Percentiles rank a stretch among this genome's conserved stretches.
Evolutionary conservation across 2,888 invertebrate species (phyloP).

Genomic region (Molorchus minor): DNA sequence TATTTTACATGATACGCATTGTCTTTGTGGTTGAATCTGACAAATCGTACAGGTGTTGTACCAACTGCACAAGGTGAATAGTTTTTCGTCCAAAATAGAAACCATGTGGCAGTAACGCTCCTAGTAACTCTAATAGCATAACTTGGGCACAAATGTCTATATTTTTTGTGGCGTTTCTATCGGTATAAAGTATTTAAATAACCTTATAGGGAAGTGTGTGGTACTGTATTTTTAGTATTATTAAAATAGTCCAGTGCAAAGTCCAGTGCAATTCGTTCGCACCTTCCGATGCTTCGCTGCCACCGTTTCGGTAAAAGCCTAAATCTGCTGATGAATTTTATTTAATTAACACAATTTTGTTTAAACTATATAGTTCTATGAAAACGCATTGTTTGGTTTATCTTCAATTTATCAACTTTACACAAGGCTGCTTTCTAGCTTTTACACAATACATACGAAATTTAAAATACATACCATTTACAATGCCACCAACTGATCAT

Average conservation of each 20-base stretch:
- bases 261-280: too few species aligned
- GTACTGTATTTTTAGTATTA: too few species aligned
- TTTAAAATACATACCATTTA: too few species aligned
- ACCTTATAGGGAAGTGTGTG: too few species aligned
- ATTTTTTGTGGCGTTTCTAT: too few species aligned
- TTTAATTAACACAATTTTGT: slow-evolving; percentile 23
- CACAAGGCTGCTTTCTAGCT: slow-evolving; percentile 4
- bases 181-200: too few species aligned
- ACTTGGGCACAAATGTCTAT: too few species aligned
- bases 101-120: too few species aligned
- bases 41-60: not conserved
- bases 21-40: slow-evolving; percentile 16
- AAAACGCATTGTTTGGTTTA: slow-evolving; percentile 13
- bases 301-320: not conserved
- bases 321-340: slow-evolving; percentile 12
- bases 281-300: too few species aligned
- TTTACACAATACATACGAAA: not conserved
- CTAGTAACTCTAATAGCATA: too few species aligned
- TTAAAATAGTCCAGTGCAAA: too few species aligned
- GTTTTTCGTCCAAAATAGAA: not conserved
- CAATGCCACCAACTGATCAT: too few species aligned
- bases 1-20: slow-evolving; percentile 14
- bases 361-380: slow-evolving; percentile 8
- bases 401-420: slow-evolving; percentile 20
- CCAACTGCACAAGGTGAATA: not conserved